phyloP scores from a whole-genome alignment of 1,140 invertebrate species.

The Cecropterus lyciades region DNA sequence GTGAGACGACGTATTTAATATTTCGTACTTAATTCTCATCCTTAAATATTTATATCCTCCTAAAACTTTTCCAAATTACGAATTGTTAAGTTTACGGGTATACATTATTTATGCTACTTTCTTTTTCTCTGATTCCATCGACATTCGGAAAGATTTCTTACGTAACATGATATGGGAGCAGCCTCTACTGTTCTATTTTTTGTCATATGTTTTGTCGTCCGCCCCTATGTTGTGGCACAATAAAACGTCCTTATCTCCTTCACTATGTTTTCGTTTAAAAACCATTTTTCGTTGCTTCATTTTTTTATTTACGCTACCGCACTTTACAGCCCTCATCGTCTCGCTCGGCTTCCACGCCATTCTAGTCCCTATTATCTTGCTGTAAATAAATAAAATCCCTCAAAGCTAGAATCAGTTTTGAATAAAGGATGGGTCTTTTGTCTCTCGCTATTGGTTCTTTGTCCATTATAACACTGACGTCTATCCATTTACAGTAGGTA shows the following conservation, averaged over 20 bases:
- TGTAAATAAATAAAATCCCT: conserved; percentile 42
- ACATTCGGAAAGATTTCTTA: conserved; percentile 48
- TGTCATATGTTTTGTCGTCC: conserved; percentile 57
- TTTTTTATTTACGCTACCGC: conserved; percentile 66
- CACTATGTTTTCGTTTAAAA: conserved; percentile 76
- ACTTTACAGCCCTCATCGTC: conserved; percentile 63
- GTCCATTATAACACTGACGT: conserved; percentile 49
- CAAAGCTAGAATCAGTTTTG: conserved; percentile 42
- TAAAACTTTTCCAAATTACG: conserved; percentile 19
- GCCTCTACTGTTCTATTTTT: conserved; percentile 56
- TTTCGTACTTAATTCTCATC: conserved; percentile 18
- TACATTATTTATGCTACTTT: conserved; percentile 24
- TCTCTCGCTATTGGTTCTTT: conserved; percentile 57
- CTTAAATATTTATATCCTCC: conserved; percentile 29
- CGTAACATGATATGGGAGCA: conserved; percentile 56
- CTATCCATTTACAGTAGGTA: conserved; percentile 45
- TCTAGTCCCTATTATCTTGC: conserved; percentile 44
- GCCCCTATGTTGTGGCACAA: conserved; percentile 72
- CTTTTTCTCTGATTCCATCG: conserved; percentile 39
- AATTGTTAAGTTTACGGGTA: conserved; percentile 16
- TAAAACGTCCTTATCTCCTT: conserved; percentile 73
- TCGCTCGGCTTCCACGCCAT: conserved; percentile 39
- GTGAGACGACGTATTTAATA: conserved; percentile 24
- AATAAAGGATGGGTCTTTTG: conserved; percentile 56
- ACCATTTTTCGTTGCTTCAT: conserved; percentile 70